phyloP scores from a whole-genome alignment of 1,140 invertebrate genomes.

The Antheraea mylitta region DNA sequence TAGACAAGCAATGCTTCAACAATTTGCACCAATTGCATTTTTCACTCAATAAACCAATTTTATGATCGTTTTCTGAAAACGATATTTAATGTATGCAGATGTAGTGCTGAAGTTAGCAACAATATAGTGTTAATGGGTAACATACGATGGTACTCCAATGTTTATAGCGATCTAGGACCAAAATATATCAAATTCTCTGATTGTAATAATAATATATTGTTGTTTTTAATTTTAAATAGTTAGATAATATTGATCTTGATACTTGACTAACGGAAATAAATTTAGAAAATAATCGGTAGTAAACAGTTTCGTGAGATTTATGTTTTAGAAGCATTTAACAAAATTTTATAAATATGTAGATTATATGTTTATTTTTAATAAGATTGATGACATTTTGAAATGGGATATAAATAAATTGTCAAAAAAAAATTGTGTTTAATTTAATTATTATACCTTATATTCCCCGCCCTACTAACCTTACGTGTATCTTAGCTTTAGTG shows the following conservation, averaged over 20 bases:
- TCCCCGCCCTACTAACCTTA: too few relatives aligned
- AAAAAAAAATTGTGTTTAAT: slow-evolving; percentile 19
- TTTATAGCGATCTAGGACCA: slow-evolving; percentile 64
- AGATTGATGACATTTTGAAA: slow-evolving; percentile 64
- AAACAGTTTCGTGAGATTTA: slow-evolving; percentile 66
- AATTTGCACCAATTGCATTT: too few relatives aligned
- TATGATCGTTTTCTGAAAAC: too few relatives aligned
- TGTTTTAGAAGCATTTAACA: slow-evolving; percentile 76
- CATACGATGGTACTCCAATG: slow-evolving; percentile 31
- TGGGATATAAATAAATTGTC: slow-evolving; percentile 67
- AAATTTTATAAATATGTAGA: slow-evolving; percentile 68
- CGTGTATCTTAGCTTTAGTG: too few relatives aligned
- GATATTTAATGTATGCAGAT: slow-evolving; percentile 9
- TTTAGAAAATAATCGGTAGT: slow-evolving; percentile 42
- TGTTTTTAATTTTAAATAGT: slow-evolving; percentile 72
- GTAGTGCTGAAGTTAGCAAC: background rate
- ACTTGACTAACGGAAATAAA: slow-evolving; percentile 56
- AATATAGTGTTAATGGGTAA: slow-evolving; percentile 15
- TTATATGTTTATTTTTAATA: slow-evolving; percentile 76
- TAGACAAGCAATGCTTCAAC: too few relatives aligned
- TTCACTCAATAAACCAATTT: too few relatives aligned
- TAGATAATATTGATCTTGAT: slow-evolving; percentile 64
- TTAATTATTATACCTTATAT: too few relatives aligned
- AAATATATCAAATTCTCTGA: slow-evolving; percentile 59
- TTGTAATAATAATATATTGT: slow-evolving; percentile 56